A percentile compares a stretch with the other conserved stretches of the same genome.
Conservation (phyloP, 1,140 invertebrate species). For the Oryzaephilus surinamensis region DNA sequence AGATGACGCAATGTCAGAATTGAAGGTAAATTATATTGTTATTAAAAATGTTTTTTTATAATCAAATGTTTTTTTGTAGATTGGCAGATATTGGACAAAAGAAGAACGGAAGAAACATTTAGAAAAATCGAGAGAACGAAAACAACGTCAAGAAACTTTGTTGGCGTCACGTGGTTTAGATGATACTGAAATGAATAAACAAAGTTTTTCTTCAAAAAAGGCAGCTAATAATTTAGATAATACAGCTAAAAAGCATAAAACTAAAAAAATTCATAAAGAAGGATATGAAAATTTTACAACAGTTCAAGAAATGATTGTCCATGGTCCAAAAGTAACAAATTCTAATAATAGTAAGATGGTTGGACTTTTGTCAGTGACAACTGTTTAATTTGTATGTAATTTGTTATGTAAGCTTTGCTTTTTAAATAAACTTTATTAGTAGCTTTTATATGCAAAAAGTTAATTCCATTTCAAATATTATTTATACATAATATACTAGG, state of each 20-base stretch:
- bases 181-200: conserved; percentile 23
- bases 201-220: conserved; percentile 28
- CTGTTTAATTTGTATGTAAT: conserved; percentile 34
- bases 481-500: background rate
- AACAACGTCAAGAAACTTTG: conserved; percentile 43
- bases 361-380: conserved; percentile 43
- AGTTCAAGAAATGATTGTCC: conserved; percentile 40
- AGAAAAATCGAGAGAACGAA: conserved; percentile 55
- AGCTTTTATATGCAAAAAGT: background rate
- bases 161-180: conserved; percentile 19
- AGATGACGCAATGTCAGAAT: conserved; percentile 70
- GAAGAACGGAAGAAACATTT: conserved; percentile 68
- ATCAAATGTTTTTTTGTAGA: conserved; percentile 30
- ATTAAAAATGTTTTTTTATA: conserved; percentile 10
- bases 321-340: conserved; percentile 37
- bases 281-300: conserved; percentile 39
- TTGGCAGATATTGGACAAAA: conserved; percentile 70
- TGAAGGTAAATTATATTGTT: conserved; percentile 49
- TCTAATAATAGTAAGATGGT: conserved; percentile 39
- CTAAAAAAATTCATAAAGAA: conserved; percentile 37
- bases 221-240: conserved; percentile 33
- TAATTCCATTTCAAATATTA: background rate
- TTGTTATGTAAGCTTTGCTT: background rate
- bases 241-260: conserved; percentile 36
- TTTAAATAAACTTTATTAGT: conserved; percentile 1